These are phyloP conservation scores for Drosophila pandora DNA, from an alignment of 1,140 invertebrate genomes.

Conservation along the genomic window DNA sequence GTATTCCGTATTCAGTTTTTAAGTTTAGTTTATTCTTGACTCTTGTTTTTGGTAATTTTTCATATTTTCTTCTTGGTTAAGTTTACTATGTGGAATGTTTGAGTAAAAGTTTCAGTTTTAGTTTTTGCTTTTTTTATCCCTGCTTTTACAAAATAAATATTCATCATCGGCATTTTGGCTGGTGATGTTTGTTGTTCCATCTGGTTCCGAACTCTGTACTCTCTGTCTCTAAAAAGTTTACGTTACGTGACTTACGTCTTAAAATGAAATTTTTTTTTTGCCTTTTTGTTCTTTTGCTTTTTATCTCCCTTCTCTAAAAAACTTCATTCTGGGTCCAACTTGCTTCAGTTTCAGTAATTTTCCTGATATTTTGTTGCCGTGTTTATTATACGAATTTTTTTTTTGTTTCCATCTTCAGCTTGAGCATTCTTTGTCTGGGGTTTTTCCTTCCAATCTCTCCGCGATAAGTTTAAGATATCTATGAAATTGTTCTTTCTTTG, in stretches of 20 bases:
- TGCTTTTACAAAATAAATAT: conserved; percentile 78
- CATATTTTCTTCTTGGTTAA: conserved; percentile 45
- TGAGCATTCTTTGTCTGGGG: conserved; percentile 29
- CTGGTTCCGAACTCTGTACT: conserved; percentile 52
- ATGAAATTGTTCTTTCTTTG: conserved; percentile 52
- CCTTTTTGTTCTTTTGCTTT: conserved; percentile 7
- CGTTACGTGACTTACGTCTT: conserved; percentile 59
- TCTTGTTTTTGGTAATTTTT: conserved; percentile 21
- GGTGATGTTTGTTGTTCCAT: conserved; percentile 68
- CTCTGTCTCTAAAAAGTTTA: conserved; percentile 69
- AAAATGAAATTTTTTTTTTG: conserved; percentile 45
- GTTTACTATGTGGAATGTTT: conserved; percentile 64
- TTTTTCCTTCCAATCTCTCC: conserved; percentile 35
- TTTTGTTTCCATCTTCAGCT: conserved; percentile 15
- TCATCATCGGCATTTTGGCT: conserved; percentile 30
- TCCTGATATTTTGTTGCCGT: conserved; percentile 76
- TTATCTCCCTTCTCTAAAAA: conserved; percentile 52
- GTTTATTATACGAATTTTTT: conserved; percentile 47
- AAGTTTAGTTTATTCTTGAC: conserved; percentile 1
- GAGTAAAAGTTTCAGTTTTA: conserved; percentile 73
- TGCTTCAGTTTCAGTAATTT: conserved; percentile 66
- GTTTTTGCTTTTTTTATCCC: conserved; percentile 20
- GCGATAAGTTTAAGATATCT: conserved; percentile 51
- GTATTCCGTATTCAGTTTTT: conserved; percentile 12
- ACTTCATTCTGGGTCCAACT: conserved; percentile 77